Evolutionary conservation across 2,113 vertebrate species (phyloP), one percentile per base, ranked within the genome.

Genomic region (Muscicapa adusta): DNA sequence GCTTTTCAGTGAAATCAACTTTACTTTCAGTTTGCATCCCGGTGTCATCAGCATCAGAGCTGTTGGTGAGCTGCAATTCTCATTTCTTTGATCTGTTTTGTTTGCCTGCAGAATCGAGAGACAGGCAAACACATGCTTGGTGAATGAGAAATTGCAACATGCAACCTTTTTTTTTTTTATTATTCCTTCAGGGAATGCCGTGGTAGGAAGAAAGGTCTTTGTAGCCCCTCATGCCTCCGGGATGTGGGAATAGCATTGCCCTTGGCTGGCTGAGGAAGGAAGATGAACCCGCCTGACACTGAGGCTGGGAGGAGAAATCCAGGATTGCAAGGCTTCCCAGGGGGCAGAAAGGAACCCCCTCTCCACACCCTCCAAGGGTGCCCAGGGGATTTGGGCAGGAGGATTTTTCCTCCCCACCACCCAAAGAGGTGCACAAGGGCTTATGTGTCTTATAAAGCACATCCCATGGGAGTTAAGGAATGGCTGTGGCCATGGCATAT

Each of bases 51-150:
- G 87, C 42, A 67, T 42, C 95, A 96, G 93, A 97, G 93, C 13
- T 89, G 75, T 7, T 96, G 72, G 50, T 20, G 6, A 97, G 83
- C n/a, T 14, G 6, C 42, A 97, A 67, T 74, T 98, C 92, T 42
- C 33, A 45, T 74, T 95, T 96, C 61, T 97, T 96, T 89, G 87
- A 25, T 75, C 94, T 93, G 58, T 93, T 83, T 19, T 94, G 88
- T 23, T 92, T 94, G 12, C 76, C 87, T 94, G 96, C 22, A 2
- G 90, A 95, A 88, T 96, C 38, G 0, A 89, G 45, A 78, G n/a
- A 65, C 9, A 17, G 29, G 43, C 33, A 47, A 76, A 40, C 42
- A 43, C 0, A 1, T 4, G 12, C 24, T 57, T 43, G 16, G 14
- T 1, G 12, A 86, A 51, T 14, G 9, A 91, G 22, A 14, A 67